Conservation (phyloP, 2,888 invertebrate genomes). For the Uloborus plumipes region DNA sequence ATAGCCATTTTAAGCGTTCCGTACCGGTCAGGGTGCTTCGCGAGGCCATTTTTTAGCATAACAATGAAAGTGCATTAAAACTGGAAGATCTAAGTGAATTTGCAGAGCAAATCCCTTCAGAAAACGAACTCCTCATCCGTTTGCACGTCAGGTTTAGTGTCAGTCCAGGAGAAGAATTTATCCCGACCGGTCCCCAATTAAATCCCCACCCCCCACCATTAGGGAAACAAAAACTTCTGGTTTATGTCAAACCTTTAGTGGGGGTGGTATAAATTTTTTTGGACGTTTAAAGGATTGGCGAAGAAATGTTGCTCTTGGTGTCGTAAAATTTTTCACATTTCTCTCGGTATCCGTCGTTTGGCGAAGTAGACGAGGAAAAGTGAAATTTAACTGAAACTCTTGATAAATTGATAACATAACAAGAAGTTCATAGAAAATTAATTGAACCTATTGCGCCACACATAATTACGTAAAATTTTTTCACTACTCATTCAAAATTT, state of each 20-base stretch:
- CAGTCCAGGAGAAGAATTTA: slow-evolving; percentile 12
- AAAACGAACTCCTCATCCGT: neutral
- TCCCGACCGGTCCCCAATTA: slow-evolving; percentile 26
- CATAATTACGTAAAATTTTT: too few relatives aligned
- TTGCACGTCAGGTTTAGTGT: slow-evolving; percentile 11
- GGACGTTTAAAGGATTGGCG: neutral
- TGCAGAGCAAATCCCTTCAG: neutral
- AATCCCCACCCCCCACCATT: slow-evolving; percentile 34
- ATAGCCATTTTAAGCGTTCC: too few relatives aligned
- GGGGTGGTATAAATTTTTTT: slow-evolving; percentile 3
- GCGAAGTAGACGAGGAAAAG: too few relatives aligned
- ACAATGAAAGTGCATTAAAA: slow-evolving; percentile 19
- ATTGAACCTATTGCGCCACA: too few relatives aligned
- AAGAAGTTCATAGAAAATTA: too few relatives aligned
- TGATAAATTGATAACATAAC: too few relatives aligned
- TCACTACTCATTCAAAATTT: too few relatives aligned
- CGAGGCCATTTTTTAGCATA: neutral
- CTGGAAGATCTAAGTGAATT: slow-evolving; percentile 31
- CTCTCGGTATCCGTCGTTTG: too few relatives aligned
- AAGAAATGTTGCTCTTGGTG: too few relatives aligned
- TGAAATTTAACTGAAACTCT: too few relatives aligned
- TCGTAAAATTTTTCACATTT: too few relatives aligned
- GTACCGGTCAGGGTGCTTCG: too few relatives aligned
- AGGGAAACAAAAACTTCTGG: slow-evolving; percentile 41
- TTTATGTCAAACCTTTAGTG: slow-evolving; percentile 21